These are phyloP conservation scores for Tamias sibiricus DNA, from an alignment of 2,113 vertebrate genomes.

Conservation along the genomic window DNA sequence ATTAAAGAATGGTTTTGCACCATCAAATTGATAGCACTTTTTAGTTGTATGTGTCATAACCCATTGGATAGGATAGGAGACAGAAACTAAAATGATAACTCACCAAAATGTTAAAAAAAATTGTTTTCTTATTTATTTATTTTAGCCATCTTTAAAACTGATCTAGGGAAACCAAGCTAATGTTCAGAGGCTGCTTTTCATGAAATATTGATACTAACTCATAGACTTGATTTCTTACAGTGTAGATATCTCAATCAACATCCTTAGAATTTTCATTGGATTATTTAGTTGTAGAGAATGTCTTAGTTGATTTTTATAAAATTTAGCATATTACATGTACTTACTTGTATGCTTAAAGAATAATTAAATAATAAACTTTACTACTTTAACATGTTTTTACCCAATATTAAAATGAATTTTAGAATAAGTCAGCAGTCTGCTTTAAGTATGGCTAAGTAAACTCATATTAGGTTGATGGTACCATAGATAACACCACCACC, in stretches of 20 bases:
- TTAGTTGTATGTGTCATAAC: background rate
- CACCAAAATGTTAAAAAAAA: conserved; percentile 3
- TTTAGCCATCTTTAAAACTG: conserved; percentile 1
- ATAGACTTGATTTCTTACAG: background rate
- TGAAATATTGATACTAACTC: background rate
- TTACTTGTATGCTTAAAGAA: background rate
- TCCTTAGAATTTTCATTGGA: background rate
- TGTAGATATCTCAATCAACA: background rate
- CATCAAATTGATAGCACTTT: background rate
- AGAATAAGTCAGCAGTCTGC: background rate
- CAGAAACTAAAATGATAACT: conserved; percentile 4
- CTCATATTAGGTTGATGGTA: background rate
- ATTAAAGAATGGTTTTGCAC: background rate
- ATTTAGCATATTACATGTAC: background rate
- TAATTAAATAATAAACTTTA: conserved; percentile 18
- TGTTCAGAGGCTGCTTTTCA: background rate
- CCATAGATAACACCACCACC: background rate
- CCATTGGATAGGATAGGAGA: background rate
- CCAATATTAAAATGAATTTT: background rate
- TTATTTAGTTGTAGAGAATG: background rate
- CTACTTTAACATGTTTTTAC: background rate
- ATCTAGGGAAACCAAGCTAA: background rate
- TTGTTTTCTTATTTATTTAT: background rate
- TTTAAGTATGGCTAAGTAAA: background rate
- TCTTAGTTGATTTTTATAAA: background rate